phyloP scores from a whole-genome alignment of 2,888 invertebrate genomes.

The Cephus runcator region DNA sequence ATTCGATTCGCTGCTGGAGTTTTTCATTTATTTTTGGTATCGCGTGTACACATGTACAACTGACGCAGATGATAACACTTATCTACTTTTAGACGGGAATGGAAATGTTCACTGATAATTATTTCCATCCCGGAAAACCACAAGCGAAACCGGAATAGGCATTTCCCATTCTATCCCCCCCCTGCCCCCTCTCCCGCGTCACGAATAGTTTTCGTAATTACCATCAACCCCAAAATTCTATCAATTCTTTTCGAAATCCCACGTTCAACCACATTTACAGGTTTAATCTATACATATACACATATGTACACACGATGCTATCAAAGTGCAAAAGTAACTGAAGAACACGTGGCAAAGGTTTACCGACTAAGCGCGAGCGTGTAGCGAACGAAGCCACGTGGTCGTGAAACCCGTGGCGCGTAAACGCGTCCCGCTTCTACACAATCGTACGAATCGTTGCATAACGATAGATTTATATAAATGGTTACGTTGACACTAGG shows the following conservation, averaged over 20 bases:
- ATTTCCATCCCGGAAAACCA: not conserved
- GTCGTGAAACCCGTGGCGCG: conserved; percentile 1
- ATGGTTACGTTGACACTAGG: conserved; percentile 65
- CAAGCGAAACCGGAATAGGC: not conserved
- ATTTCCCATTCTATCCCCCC: not conserved
- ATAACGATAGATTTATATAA: conserved; percentile 65
- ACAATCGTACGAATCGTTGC: conserved; percentile 51
- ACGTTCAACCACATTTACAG: not conserved
- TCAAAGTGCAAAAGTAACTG: not conserved
- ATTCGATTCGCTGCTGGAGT: conserved; percentile 5
- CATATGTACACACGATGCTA: too few relatives aligned
- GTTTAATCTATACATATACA: not conserved
- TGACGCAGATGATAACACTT: not conserved
- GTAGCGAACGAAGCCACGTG: not conserved
- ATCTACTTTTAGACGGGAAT: not conserved
- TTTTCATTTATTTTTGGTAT: conserved; percentile 19
- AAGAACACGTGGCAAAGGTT: not conserved
- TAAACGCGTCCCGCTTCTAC: not conserved
- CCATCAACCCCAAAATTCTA: too few relatives aligned
- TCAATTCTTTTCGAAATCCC: not conserved
- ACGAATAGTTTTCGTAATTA: too few relatives aligned
- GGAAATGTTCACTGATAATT: not conserved
- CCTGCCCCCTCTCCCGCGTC: too few relatives aligned
- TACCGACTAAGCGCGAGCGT: not conserved
- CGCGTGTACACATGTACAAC: not conserved